A percentile compares a stretch with the other conserved stretches of the same genome.
Evolutionary conservation across 37 sponge, comb jelly and placozoan genomes (phyloP).

Genomic region (Hexactinellida sp.): DNA sequence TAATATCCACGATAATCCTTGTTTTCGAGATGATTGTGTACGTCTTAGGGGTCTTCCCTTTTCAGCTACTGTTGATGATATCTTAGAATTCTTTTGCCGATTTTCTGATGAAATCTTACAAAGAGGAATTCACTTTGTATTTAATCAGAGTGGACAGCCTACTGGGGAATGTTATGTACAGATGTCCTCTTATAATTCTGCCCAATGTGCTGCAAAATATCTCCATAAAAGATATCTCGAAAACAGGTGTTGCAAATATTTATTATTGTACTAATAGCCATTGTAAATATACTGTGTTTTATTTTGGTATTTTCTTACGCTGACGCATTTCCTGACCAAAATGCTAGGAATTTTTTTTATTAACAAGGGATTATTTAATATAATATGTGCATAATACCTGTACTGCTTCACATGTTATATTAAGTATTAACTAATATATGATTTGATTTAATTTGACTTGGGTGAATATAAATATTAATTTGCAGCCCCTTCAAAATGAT

Average conservation of each 20-base stretch:
- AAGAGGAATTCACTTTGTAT: background rate
- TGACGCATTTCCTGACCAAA: no score
- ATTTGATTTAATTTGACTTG: no score
- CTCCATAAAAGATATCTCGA: background rate
- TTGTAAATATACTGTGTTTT: no score
- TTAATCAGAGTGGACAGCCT: background rate
- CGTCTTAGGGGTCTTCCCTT: background rate
- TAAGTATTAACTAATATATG: no score
- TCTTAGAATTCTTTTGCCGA: background rate
- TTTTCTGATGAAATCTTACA: background rate
- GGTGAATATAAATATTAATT: no score
- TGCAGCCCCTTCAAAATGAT: no score
- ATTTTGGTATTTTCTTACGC: no score
- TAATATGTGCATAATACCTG: no score
- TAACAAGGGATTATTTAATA: no score
- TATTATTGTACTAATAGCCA: no score
- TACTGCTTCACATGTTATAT: no score
- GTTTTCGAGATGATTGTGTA: background rate
- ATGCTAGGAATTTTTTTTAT: no score
- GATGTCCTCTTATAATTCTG: background rate
- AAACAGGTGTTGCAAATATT: background rate
- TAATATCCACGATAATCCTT: background rate
- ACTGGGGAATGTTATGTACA: constrained; percentile 12
- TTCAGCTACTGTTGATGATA: constrained; percentile 6
- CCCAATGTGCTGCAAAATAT: background rate